Evolutionary conservation across 2,797 vertebrate genomes (phyloP).

Genomic region (Trematomus bernacchii): DNA sequence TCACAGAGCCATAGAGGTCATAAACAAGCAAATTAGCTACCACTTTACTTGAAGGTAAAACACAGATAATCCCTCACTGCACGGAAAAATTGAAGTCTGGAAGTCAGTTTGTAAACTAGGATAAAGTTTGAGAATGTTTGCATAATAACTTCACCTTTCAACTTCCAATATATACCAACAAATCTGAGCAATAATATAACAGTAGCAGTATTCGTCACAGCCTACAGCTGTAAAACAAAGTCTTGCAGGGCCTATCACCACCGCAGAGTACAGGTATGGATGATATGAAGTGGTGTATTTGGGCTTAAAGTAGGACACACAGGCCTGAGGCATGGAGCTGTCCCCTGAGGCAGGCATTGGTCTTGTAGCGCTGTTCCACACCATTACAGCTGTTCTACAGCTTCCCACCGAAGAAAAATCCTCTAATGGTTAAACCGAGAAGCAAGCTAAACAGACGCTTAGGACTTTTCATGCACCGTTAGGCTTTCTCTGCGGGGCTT

Average conservation of each 20-base stretch:
- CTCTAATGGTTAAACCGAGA: slow-evolving; percentile 73
- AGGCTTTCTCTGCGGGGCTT: slow-evolving; percentile 60
- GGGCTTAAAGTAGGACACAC: slow-evolving; percentile 59
- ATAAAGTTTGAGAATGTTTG: no score
- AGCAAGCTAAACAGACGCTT: slow-evolving; percentile 56
- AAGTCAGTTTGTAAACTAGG: no score
- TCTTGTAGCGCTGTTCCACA: slow-evolving; percentile 67
- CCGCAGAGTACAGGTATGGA: background rate
- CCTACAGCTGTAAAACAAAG: background rate
- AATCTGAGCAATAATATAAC: background rate
- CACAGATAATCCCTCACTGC: no score
- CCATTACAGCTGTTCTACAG: slow-evolving; percentile 69
- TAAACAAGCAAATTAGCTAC: no score
- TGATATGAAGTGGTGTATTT: slow-evolving; percentile 36
- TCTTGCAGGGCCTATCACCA: background rate
- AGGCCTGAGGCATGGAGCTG: slow-evolving; percentile 53
- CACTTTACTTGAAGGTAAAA: background rate
- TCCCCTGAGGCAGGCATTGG: slow-evolving; percentile 55
- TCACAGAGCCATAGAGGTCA: no score
- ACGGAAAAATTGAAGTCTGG: no score
- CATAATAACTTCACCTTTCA: no score
- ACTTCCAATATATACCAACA: background rate
- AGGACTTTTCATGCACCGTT: slow-evolving; percentile 77
- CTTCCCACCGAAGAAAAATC: slow-evolving; percentile 61
- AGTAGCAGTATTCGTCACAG: background rate